These are phyloP conservation scores for Cyaniris semiargus DNA, from an alignment of 2,888 invertebrate genomes.

Conservation along the genomic window DNA sequence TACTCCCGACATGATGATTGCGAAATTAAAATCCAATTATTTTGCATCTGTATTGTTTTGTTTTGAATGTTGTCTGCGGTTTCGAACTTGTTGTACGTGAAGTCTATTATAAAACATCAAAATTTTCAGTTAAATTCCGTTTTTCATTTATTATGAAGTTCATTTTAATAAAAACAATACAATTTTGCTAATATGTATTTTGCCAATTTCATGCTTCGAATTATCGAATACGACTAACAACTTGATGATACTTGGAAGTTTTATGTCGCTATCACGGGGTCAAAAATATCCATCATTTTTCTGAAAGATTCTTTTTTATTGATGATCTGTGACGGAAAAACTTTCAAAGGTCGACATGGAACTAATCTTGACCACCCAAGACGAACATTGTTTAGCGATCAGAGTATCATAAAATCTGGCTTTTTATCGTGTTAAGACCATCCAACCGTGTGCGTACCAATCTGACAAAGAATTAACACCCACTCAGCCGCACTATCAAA, in stretches of 20 bases:
- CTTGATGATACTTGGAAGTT: neutral
- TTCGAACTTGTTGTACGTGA: neutral
- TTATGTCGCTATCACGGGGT: neutral
- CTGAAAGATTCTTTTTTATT: slow-evolving; percentile 5
- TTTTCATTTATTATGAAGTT: neutral
- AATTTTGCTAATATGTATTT: neutral
- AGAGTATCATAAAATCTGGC: slow-evolving; percentile 74
- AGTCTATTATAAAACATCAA: no score
- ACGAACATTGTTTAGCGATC: slow-evolving; percentile 71
- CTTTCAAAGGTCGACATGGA: slow-evolving; percentile 36
- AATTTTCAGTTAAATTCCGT: neutral
- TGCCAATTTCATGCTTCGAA: neutral
- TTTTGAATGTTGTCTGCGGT: neutral
- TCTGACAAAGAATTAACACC: slow-evolving; percentile 70
- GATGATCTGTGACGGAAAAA: slow-evolving; percentile 25
- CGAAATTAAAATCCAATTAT: slow-evolving; percentile 24
- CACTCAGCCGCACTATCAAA: slow-evolving; percentile 56
- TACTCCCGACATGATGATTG: slow-evolving; percentile 3
- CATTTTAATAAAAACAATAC: neutral
- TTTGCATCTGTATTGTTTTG: slow-evolving; percentile 4
- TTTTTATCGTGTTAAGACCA: slow-evolving; percentile 67
- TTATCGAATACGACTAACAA: neutral
- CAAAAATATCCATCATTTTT: slow-evolving; percentile 20
- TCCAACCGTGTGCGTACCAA: slow-evolving; percentile 59
- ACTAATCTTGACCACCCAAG: slow-evolving; percentile 70